Conservation (phyloP, 2,888 invertebrate species). For the Caenorhabditis angaria region DNA sequence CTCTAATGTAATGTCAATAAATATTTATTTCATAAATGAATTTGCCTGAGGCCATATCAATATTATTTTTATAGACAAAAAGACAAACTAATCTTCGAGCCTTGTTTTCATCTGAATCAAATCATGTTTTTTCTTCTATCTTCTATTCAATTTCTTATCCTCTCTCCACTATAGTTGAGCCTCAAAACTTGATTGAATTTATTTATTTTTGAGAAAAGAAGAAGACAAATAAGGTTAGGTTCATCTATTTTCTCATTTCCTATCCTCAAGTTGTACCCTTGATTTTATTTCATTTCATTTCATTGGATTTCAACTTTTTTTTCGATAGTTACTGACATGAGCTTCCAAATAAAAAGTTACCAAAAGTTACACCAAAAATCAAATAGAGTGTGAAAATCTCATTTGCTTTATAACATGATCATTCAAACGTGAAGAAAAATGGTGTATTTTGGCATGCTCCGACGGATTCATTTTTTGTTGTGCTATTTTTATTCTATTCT, state of each 20-base stretch:
- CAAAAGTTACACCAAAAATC: too few relatives aligned
- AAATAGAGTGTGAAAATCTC: too few relatives aligned
- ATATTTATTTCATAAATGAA: too few relatives aligned
- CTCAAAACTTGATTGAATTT: constrained; percentile 2
- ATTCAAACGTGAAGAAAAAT: not conserved
- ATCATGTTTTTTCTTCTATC: not conserved
- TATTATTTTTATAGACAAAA: too few relatives aligned
- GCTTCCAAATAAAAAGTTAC: too few relatives aligned
- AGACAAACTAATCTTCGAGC: not conserved
- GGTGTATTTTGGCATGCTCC: not conserved
- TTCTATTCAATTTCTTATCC: not conserved
- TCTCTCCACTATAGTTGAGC: not conserved
- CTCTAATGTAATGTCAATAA: too few relatives aligned
- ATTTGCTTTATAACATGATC: not conserved
- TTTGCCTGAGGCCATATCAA: too few relatives aligned
- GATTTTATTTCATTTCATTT: not conserved
- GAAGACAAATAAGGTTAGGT: constrained; percentile 2
- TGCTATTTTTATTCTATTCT: not conserved
- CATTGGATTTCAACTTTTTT: not conserved
- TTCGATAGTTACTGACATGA: not conserved
- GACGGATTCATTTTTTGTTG: not conserved
- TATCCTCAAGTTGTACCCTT: constrained; percentile 2
- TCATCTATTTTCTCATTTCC: constrained; percentile 3
- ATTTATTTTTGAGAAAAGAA: not conserved
- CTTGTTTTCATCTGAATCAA: not conserved